Conservation (phyloP, 2,797 vertebrate genomes). For the Chlorospingus flavigularis region DNA sequence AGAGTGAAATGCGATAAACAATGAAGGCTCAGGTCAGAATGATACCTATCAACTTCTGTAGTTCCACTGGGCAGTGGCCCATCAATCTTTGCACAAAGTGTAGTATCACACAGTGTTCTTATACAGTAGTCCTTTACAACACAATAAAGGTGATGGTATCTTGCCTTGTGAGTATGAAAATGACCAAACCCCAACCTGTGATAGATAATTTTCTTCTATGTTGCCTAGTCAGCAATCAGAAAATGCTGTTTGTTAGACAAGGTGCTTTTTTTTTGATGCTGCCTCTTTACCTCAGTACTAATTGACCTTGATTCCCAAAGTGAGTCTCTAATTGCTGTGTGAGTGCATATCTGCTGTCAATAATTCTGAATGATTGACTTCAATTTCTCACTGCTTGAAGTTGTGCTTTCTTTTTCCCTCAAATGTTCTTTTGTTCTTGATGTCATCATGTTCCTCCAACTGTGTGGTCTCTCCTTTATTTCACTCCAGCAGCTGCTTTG, state of each 20-base stretch:
- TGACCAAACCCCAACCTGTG: not conserved
- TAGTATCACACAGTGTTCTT: not conserved
- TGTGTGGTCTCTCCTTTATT: conserved; percentile 38
- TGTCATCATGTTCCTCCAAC: not conserved
- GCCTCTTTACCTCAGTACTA: not conserved
- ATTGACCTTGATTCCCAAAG: not conserved
- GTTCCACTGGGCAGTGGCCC: not conserved
- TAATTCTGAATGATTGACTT: not conserved
- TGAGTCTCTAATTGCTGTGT: not conserved
- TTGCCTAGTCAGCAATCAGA: not conserved
- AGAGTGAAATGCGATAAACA: not conserved
- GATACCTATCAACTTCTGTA: not conserved
- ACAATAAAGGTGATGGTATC: not conserved
- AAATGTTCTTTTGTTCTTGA: not conserved
- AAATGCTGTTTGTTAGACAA: not conserved
- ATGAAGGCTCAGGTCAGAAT: not conserved
- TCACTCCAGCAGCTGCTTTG: conserved; percentile 35
- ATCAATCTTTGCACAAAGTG: not conserved
- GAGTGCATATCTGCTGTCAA: not conserved
- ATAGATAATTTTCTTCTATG: not conserved
- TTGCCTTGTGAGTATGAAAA: not conserved
- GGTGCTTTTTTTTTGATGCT: not conserved
- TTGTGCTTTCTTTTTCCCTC: not conserved
- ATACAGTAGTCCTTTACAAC: not conserved
- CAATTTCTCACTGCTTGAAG: not conserved